A percentile compares a stretch with the other conserved stretches of the same genome.
phyloP scores from a whole-genome alignment of 2,888 invertebrate species.

The Drosophila parthenogenetica region DNA sequence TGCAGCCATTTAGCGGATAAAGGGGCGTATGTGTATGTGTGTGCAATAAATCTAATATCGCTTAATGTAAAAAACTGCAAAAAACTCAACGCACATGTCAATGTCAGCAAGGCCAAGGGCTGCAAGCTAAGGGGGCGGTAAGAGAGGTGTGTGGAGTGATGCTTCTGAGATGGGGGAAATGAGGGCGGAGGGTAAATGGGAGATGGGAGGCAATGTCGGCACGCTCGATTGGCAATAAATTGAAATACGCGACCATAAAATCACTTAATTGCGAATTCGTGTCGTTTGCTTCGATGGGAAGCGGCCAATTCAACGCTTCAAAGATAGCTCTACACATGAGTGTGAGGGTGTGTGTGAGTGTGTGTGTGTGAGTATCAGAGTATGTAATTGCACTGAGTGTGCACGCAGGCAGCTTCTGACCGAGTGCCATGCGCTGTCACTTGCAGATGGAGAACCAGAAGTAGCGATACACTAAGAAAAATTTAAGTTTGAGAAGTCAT shows the following conservation, averaged over 20 bases:
- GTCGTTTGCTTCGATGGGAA: conserved; percentile 54
- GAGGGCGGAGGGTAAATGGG: neutral
- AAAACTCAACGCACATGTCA: conserved; percentile 49
- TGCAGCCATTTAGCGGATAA: conserved; percentile 61
- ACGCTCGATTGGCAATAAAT: conserved; percentile 76
- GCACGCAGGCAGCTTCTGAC: conserved; percentile 38
- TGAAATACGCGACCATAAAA: conserved; percentile 80
- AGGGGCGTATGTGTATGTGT: conserved; percentile 4
- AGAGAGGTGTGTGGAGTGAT: neutral
- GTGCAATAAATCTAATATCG: conserved; percentile 68
- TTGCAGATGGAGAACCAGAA: neutral
- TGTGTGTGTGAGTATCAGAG: conserved; percentile 17
- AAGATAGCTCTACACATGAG: conserved; percentile 36
- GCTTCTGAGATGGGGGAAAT: neutral
- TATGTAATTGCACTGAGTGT: conserved; percentile 54
- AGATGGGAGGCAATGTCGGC: conserved; percentile 36
- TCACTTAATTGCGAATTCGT: conserved; percentile 80
- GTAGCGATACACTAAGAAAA: neutral
- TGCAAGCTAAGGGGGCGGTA: neutral
- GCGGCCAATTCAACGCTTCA: conserved; percentile 64
- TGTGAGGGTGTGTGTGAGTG: conserved; percentile 8
- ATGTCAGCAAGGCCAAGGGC: conserved; percentile 39
- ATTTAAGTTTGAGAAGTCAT: neutral
- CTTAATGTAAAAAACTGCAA: conserved; percentile 60
- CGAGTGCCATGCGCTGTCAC: conserved; percentile 29